Percentiles rank a stretch among this genome's conserved stretches.
Conservation (phyloP, 2,797 vertebrate genomes). For the Microctenopoma steveboyesi region DNA sequence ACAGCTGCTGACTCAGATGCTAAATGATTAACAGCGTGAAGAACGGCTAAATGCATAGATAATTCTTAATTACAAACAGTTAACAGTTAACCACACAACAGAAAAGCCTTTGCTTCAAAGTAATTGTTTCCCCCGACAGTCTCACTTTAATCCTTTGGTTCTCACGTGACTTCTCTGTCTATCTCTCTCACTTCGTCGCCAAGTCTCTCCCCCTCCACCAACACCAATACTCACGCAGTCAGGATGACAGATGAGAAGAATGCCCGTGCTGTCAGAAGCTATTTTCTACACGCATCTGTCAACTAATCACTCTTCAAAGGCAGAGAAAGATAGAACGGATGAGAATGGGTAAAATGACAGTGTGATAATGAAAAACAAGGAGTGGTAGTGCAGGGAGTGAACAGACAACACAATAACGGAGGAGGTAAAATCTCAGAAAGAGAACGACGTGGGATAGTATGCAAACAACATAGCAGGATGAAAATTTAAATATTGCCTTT, state of each 20-base stretch:
- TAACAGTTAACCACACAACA: constrained; percentile 21
- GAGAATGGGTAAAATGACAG: constrained; percentile 44
- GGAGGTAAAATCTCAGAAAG: constrained; percentile 6
- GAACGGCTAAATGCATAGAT: constrained; percentile 26
- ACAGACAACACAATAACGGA: constrained; percentile 33
- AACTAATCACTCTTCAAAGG: constrained; percentile 62
- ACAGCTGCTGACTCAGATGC: constrained; percentile 10
- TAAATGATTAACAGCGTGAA: neutral
- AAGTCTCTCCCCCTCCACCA: constrained; percentile 18
- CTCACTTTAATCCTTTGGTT: constrained; percentile 16
- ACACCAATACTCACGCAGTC: constrained; percentile 33
- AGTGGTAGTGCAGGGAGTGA: neutral
- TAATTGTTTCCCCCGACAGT: constrained; percentile 49
- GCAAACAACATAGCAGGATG: constrained; percentile 1
- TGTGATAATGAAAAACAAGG: constrained; percentile 38
- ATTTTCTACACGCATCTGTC: constrained; percentile 71
- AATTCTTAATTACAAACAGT: constrained; percentile 31
- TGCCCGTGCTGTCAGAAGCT: constrained; percentile 63
- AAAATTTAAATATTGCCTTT: neutral
- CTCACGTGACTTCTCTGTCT: constrained; percentile 19
- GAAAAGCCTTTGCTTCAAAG: constrained; percentile 28
- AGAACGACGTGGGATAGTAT: constrained; percentile 2
- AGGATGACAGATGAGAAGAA: constrained; percentile 69
- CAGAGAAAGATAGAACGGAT: constrained; percentile 36
- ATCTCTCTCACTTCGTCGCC: neutral